Percentiles rank a stretch among this genome's conserved stretches.
These are phyloP conservation scores for Zaprionus nigranus DNA, from an alignment of 1,140 invertebrate species.

Conservation along the genomic window DNA sequence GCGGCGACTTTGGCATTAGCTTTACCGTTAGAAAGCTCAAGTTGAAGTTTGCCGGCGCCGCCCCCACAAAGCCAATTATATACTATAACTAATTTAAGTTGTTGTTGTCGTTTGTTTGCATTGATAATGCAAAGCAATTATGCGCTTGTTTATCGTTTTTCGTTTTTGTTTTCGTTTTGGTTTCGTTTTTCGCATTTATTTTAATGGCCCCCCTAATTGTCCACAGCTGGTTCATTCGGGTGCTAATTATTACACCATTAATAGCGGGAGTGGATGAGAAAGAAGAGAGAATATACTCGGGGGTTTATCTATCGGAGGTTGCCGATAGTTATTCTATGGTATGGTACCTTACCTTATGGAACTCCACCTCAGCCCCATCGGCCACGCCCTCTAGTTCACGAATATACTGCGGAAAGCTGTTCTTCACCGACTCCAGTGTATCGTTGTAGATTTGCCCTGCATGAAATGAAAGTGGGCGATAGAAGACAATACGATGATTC, in stretches of 20 bases:
- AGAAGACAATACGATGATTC: slow-evolving; percentile 20
- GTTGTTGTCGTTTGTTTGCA: not conserved
- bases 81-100: slow-evolving; percentile 22
- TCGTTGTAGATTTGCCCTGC: slow-evolving; percentile 88
- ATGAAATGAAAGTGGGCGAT: not conserved
- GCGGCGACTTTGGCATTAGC: slow-evolving; percentile 46
- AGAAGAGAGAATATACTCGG: not conserved
- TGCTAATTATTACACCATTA: slow-evolving; percentile 37
- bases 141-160: slow-evolving; percentile 27
- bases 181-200: slow-evolving; percentile 32
- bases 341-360: slow-evolving; percentile 88
- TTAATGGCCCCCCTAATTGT: slow-evolving; percentile 66
- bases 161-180: not conserved
- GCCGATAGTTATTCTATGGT: not conserved
- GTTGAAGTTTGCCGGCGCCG: slow-evolving; percentile 31
- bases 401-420: slow-evolving; percentile 92
- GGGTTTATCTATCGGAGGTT: not conserved
- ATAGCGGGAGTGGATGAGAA: not conserved
- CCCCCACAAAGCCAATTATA: slow-evolving; percentile 16
- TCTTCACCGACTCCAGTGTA: slow-evolving; percentile 88
- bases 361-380: slow-evolving; percentile 92
- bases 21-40: slow-evolving; percentile 44
- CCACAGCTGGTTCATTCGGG: slow-evolving; percentile 34
- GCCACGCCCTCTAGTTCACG: slow-evolving; percentile 93
- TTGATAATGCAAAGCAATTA: slow-evolving; percentile 33